Evolutionary conservation across 2,888 invertebrate genomes (phyloP).

Genomic region (Sceliomorpha sp.): DNA sequence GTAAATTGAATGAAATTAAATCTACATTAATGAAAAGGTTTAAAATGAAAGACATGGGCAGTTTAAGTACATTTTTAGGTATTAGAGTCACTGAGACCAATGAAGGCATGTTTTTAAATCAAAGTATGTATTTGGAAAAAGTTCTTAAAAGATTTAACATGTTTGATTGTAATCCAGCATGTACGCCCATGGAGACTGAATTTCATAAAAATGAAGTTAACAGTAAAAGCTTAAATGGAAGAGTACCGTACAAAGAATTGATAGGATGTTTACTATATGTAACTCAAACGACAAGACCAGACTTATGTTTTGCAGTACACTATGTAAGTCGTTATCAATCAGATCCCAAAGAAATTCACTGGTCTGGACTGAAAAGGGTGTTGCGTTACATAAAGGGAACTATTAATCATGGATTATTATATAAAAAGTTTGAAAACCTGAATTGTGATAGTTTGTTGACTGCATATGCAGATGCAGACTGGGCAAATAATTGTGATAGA

Average conservation of each 20-base stretch:
- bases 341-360: slow-evolving; percentile 22
- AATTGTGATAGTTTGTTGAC: too few relatives aligned
- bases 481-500: slow-evolving; percentile 32
- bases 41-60: slow-evolving; percentile 61
- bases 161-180: slow-evolving; percentile 57
- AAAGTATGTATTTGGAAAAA: slow-evolving; percentile 56
- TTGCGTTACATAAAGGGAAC: slow-evolving; percentile 41
- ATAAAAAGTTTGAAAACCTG: not conserved
- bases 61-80: slow-evolving; percentile 58
- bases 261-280: slow-evolving; percentile 25
- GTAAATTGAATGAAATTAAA: not conserved
- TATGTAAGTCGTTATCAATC: slow-evolving; percentile 21
- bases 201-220: not conserved
- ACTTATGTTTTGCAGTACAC: slow-evolving; percentile 25
- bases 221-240: not conserved
- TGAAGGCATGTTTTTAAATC: slow-evolving; percentile 57
- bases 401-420: not conserved
- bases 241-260: slow-evolving; percentile 4
- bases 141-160: slow-evolving; percentile 61
- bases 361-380: slow-evolving; percentile 40
- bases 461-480: slow-evolving; percentile 17
- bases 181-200: slow-evolving; percentile 57
- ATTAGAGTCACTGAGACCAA: slow-evolving; percentile 55
- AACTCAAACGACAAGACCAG: slow-evolving; percentile 33
- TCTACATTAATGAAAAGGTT: slow-evolving; percentile 53